Evolutionary conservation across 2,797 vertebrate genomes (phyloP).

Genomic region (Eutrigla gurnardus): DNA sequence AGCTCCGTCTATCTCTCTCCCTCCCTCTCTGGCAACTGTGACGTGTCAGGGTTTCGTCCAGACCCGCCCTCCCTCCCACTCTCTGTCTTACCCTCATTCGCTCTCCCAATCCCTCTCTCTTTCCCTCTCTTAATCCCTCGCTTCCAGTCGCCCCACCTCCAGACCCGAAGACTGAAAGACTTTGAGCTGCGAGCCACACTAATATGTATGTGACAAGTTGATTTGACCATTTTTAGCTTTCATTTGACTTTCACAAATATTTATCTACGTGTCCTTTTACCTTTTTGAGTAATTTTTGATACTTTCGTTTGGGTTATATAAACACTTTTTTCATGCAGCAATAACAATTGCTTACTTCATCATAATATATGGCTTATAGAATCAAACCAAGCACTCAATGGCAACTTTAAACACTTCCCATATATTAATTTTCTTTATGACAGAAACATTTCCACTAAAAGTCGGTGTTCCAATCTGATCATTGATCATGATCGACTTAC

Average conservation of each 20-base stretch:
- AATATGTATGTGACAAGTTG: slow-evolving; percentile 8
- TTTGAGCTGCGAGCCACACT: slow-evolving; percentile 17
- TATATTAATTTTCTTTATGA: neutral
- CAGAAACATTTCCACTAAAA: neutral
- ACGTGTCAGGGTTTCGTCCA: slow-evolving; percentile 72
- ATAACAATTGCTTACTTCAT: neutral
- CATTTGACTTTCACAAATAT: neutral
- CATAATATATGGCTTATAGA: neutral
- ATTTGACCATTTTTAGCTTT: neutral
- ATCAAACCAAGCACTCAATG: neutral
- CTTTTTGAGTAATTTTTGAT: neutral
- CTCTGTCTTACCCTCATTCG: slow-evolving; percentile 58
- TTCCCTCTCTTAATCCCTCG: slow-evolving; percentile 75
- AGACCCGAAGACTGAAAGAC: slow-evolving; percentile 55
- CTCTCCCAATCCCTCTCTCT: slow-evolving; percentile 60
- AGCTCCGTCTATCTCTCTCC: slow-evolving; percentile 57
- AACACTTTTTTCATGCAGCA: neutral
- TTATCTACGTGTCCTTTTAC: neutral
- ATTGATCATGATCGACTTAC: slow-evolving; percentile 59
- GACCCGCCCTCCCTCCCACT: slow-evolving; percentile 65
- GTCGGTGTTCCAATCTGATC: neutral
- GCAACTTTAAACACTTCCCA: neutral
- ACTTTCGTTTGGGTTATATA: neutral
- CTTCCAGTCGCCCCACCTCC: slow-evolving; percentile 61
- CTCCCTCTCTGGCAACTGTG: slow-evolving; percentile 68